Evolutionary conservation across 2,888 invertebrate species (phyloP), one percentile per base, ranked within the genome.

Genomic region (Eudasyphora cyanicolor): DNA sequence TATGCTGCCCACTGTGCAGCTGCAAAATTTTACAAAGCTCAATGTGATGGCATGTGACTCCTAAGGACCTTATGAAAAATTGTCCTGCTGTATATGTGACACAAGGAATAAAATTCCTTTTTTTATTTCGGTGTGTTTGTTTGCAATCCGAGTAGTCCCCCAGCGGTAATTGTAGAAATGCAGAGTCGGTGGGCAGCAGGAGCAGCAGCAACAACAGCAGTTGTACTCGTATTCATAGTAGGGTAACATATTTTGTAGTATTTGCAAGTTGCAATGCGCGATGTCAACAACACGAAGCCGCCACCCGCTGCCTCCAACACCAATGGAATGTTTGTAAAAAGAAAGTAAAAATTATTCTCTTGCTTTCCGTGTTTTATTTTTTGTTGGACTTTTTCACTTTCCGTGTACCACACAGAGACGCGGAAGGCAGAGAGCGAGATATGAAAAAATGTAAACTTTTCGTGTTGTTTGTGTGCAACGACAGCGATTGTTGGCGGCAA

Each of bases 21-120:
- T 3, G 57, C 24, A 54, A n/a, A 24, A 54, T 54, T 4, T 45
- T 57, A 19, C 27, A 27, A 57, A 60, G 60, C 32, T 60, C 64
- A 71, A 64, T 45, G 54, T 42, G 45, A n/a, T 73, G 76, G 67
- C 45, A 73, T 79, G 32, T 78, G 76, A 45, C 54, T 78, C 71
- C 17, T 54, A 77, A 84, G 76, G 80, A 82, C 78, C 81, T 82
- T 83, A 74, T 81, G 76, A 82, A 84, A 76, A 82, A 85, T 74
- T 79, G 74, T 76, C 64, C 49, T 32, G 7, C 35, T n/a, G 12
- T 57, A 57, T 64, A 51, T 78, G 77, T 51, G 19, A n/a, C 29
- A 73, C 24, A 73, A 76, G 21, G 70, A 35, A 67, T 69, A 29
- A 29, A 79, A 76, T 75, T 76, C 57, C 64, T 12, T 71, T 51